Conservation (phyloP, 2,113 vertebrate species). For the Hyaena hyaena region DNA sequence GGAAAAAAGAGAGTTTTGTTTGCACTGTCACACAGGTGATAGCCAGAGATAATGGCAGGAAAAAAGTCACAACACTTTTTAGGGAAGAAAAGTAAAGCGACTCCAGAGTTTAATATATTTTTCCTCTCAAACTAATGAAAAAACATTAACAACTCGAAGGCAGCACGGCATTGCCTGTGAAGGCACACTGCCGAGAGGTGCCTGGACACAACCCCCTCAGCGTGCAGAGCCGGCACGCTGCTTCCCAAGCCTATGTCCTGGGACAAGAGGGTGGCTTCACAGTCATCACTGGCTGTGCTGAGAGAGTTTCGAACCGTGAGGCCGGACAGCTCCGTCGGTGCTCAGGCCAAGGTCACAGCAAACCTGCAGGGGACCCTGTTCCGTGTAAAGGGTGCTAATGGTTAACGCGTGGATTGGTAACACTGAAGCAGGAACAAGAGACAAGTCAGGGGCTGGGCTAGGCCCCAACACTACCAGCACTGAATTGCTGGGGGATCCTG, state of each 20-base stretch:
- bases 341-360: not conserved
- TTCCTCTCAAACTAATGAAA: not conserved
- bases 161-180: not conserved
- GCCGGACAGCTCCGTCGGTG: accelerated
- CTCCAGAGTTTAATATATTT: not conserved
- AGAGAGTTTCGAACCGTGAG: not conserved
- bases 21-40: not conserved
- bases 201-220: not conserved
- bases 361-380: not conserved
- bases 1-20: not conserved
- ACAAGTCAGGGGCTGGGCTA: not conserved
- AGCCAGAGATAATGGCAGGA: not conserved
- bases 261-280: not conserved
- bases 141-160: not conserved
- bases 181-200: not conserved
- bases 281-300: not conserved
- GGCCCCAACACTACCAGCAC: not conserved
- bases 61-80: not conserved
- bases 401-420: not conserved
- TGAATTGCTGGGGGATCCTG: not conserved
- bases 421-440: not conserved
- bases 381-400: not conserved
- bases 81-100: not conserved
- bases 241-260: not conserved
- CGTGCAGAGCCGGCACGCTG: accelerated